These are phyloP conservation scores for Paramisgurnus dabryanus DNA, from an alignment of 2,113 vertebrate genomes.

Conservation along the genomic window DNA sequence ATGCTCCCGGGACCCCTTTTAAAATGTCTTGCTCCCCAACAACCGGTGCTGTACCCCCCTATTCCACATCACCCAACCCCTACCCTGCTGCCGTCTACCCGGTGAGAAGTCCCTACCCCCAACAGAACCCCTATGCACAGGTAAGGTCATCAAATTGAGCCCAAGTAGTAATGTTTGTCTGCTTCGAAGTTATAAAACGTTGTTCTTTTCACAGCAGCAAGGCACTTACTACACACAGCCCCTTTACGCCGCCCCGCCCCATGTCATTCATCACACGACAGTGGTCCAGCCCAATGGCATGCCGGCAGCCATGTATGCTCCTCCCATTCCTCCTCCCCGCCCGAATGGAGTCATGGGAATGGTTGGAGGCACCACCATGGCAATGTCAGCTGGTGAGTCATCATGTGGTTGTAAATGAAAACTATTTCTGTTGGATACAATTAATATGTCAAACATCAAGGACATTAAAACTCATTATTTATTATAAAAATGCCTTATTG, in stretches of 20 bases:
- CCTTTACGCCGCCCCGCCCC: conserved; percentile 93
- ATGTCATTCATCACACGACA: conserved; percentile 98
- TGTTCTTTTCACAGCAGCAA: conserved; percentile 80
- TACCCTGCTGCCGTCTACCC: conserved; percentile 92
- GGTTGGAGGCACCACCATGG: conserved; percentile 98
- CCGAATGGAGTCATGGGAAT: conserved; percentile 94
- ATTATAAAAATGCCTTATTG: neutral
- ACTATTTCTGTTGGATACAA: neutral
- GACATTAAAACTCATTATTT: neutral
- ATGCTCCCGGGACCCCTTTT: conserved; percentile 91
- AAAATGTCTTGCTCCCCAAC: conserved; percentile 98
- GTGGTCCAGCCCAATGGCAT: conserved; percentile 99
- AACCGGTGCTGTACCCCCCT: conserved; percentile 88
- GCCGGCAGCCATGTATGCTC: conserved; percentile 94
- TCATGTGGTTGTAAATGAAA: neutral
- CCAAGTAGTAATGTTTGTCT: neutral
- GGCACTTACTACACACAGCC: conserved; percentile 97
- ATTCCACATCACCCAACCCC: conserved; percentile 90
- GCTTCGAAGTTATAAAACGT: neutral
- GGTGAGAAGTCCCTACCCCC: conserved; percentile 93
- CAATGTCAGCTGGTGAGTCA: conserved; percentile 94
- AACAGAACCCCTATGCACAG: conserved; percentile 97
- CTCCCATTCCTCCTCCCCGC: conserved; percentile 79
- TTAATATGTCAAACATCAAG: too few species aligned
- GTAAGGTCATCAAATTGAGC: conserved; percentile 62